Base-by-base conservation (phyloP, 2,888 invertebrate species). In the Troides aeacus region DNA sequence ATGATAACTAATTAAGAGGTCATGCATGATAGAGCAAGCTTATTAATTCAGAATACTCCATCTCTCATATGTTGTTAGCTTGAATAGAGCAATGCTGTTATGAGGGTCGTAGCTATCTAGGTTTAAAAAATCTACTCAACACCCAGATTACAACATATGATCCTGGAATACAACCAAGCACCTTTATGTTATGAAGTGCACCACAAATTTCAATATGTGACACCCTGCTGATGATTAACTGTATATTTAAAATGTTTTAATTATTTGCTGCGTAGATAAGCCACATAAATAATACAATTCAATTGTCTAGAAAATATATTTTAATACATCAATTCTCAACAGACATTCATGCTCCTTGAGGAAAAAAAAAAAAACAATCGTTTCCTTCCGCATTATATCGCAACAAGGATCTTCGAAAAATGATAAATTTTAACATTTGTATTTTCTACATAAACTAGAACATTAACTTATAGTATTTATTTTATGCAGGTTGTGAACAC, bases 241-340 rank as follows among this genome's bases (percentile, higher is more conserved):
- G 10, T 39, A 39, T 39, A 39, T 39, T 50, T 50, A 18, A 50
- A 50, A 50, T 15, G 10, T 46, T 15, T 15, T 2, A 18, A 50
- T 5, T 50, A 2, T 15, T 15, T 4, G 15, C 5, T 8, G n/a
- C 7, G 23, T 15, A 5, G 57, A 62, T 15, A 10, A 8, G 10
- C 8, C 8, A 42, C 8, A 42, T 62, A 42, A 74, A 72, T 75
- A 77, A 82, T 75, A 74, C 78, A 79, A 75, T 69, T 61, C 72
- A 66, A 66, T 84, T 88, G 82, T 90, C 88, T 90, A 90, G 83
- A 91, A 92, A 92, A 92, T 90, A 92, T 90, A 90, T 85, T 91
- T 91, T 87, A 89, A 86, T 91, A 92, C 90, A 88, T 88, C 85
- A 87, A 90, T 85, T 89, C 85, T 85, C 87, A 91, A 91, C 90